phyloP scores from a whole-genome alignment of 2,888 invertebrate genomes.

The Griposia aprilina region DNA sequence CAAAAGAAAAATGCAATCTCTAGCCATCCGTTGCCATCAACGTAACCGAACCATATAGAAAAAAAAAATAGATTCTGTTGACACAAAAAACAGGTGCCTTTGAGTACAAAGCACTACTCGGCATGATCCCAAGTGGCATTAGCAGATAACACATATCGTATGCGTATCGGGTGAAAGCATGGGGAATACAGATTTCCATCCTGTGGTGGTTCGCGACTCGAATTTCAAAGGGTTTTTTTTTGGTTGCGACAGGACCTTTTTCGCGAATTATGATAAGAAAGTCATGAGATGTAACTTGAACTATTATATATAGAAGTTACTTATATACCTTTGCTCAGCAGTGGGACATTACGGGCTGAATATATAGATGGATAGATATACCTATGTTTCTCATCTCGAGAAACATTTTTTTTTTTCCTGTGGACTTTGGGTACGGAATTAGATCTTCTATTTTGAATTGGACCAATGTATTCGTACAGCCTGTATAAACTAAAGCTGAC shows the following conservation, averaged over 20 bases:
- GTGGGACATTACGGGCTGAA: no score
- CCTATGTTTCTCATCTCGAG: no score
- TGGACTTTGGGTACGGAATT: not conserved
- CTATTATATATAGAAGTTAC: not conserved
- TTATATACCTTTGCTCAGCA: no score
- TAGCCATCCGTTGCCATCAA: not conserved
- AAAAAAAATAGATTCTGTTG: conserved; percentile 80
- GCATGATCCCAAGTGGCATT: conserved; percentile 87
- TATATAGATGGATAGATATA: no score
- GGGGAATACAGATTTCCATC: conserved; percentile 88
- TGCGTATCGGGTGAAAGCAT: conserved; percentile 88
- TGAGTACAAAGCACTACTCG: conserved; percentile 88
- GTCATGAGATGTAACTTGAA: conserved; percentile 14
- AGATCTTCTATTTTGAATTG: not conserved
- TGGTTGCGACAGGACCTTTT: conserved; percentile 73
- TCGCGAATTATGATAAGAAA: conserved; percentile 64
- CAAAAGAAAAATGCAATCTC: not conserved
- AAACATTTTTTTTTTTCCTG: no score
- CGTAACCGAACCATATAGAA: conserved; percentile 38
- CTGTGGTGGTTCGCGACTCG: conserved; percentile 80
- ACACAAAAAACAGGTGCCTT: conserved; percentile 86
- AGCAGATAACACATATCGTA: conserved; percentile 88
- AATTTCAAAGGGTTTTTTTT: conserved; percentile 89
- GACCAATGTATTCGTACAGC: not conserved
- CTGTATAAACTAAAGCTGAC: no score